phyloP scores from a whole-genome alignment of 2,113 vertebrate species.

The Catagonus wagneri region DNA sequence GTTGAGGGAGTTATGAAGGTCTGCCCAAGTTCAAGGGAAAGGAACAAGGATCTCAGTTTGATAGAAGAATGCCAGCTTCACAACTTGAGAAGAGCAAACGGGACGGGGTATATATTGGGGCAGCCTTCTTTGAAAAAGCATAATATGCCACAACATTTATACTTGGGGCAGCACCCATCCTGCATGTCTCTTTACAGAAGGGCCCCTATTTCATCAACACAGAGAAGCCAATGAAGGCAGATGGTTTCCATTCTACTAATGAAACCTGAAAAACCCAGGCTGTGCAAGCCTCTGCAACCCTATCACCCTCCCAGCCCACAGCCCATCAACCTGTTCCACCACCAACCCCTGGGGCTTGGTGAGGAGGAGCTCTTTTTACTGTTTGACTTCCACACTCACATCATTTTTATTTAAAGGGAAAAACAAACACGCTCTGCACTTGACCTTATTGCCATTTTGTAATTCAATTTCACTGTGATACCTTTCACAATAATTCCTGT shows the following conservation, averaged over 20 bases:
- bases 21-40: not conserved
- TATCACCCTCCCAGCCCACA: not conserved
- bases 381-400: not conserved
- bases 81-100: constrained; percentile 1
- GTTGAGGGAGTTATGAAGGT: not conserved
- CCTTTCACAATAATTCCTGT: not conserved
- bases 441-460: constrained; percentile 33
- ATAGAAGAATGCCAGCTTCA: not conserved
- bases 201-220: not conserved
- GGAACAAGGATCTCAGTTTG: not conserved
- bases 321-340: not conserved
- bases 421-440: not conserved
- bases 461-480: not conserved
- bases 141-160: not conserved
- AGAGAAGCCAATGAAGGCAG: not conserved
- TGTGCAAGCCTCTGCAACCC: not conserved
- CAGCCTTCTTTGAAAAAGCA: not conserved
- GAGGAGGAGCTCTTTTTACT: not conserved
- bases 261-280: not conserved
- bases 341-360: not conserved
- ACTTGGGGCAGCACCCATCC: not conserved
- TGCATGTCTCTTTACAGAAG: not conserved
- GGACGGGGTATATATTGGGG: not conserved
- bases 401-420: not conserved
- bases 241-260: not conserved